A percentile compares a stretch with the other conserved stretches of the same genome.
These are phyloP conservation scores for Coremacera marginata DNA, from an alignment of 2,888 invertebrate genomes.

Conservation along the genomic window DNA sequence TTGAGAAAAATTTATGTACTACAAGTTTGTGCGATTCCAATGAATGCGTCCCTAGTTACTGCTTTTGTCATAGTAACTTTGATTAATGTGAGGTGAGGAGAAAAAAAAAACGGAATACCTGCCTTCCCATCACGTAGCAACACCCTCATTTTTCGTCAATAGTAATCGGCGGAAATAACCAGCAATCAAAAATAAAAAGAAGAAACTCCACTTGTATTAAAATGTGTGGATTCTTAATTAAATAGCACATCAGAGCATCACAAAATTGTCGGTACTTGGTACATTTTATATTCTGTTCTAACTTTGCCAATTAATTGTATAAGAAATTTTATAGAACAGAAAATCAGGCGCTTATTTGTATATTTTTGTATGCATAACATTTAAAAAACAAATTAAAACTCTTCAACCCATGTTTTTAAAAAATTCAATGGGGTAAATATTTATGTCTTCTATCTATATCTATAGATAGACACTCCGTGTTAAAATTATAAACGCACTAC, in stretches of 20 bases:
- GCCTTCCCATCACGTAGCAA: constrained; percentile 67
- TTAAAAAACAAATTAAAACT: too few species aligned
- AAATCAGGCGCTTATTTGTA: too few species aligned
- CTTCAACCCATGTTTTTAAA: too few species aligned
- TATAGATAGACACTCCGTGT: too few species aligned
- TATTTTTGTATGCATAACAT: too few species aligned
- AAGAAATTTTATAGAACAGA: too few species aligned
- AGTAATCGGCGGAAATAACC: constrained; percentile 32
- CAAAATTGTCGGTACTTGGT: too few species aligned
- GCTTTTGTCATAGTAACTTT: constrained; percentile 29
- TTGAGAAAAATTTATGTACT: background rate
- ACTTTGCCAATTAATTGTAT: too few species aligned
- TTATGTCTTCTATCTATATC: too few species aligned
- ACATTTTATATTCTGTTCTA: too few species aligned
- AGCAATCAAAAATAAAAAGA: background rate
- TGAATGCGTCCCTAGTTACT: constrained; percentile 25
- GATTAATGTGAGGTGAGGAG: background rate
- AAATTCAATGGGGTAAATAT: too few species aligned
- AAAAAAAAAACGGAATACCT: constrained; percentile 56
- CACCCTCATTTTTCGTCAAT: constrained; percentile 55
- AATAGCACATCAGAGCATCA: background rate
- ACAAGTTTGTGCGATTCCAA: constrained; percentile 4
- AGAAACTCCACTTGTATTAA: background rate
- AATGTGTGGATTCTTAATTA: background rate
- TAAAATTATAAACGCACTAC: too few species aligned